Conservation (phyloP, 2,888 invertebrate genomes). For the Seira ritae region DNA sequence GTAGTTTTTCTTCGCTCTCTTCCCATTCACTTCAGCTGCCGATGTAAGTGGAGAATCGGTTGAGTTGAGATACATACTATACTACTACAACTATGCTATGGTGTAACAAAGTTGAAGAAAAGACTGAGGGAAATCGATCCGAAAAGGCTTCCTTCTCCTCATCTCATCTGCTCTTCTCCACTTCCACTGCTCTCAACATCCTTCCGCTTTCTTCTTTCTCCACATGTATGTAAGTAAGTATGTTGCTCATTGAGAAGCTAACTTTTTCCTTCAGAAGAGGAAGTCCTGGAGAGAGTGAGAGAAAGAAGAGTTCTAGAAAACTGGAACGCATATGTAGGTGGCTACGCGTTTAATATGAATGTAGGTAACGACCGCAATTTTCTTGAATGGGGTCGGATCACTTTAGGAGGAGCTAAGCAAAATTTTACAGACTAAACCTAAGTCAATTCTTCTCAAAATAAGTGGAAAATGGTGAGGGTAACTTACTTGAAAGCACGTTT, state of each 20-base stretch:
- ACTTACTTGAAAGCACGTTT: no score
- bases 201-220: constrained; percentile 30
- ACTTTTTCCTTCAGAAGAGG: not conserved
- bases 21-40: not conserved
- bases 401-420: no score
- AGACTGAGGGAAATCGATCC: constrained; percentile 60
- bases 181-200: constrained; percentile 2
- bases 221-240: no score
- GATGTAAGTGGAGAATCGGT: constrained; percentile 40
- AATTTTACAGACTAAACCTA: no score
- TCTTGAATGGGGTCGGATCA: no score
- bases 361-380: no score
- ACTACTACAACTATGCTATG: no score
- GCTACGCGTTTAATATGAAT: no score
- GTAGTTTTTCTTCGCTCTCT: not conserved
- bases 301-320: not conserved
- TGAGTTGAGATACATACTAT: no score
- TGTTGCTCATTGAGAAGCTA: not conserved
- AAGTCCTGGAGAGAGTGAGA: not conserved
- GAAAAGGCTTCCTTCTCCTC: constrained; percentile 10
- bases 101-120: constrained; percentile 46
- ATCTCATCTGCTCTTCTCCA: not conserved
- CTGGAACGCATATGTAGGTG: not conserved
- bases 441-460: no score
- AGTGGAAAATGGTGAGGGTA: no score